phyloP scores from a whole-genome alignment of 2,797 vertebrate species.

The Synaphobranchus kaupii region DNA sequence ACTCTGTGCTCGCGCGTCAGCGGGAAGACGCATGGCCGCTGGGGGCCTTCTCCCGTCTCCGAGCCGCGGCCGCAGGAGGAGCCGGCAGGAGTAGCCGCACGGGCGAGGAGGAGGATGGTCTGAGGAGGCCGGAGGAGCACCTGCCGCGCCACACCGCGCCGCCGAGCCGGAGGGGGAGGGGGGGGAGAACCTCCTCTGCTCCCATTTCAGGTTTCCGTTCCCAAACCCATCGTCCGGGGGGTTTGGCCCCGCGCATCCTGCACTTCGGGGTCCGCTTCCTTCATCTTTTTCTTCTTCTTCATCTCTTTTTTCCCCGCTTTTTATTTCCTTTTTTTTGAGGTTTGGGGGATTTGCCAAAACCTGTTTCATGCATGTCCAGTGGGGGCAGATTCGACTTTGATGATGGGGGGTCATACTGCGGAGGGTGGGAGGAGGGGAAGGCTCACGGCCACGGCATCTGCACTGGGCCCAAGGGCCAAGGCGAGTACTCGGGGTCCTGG shows the following conservation, averaged over 20 bases:
- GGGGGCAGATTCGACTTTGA: slow-evolving; percentile 99
- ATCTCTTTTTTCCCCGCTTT: no score
- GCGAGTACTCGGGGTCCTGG: slow-evolving; percentile 97
- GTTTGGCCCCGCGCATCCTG: neutral
- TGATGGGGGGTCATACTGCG: slow-evolving; percentile 99
- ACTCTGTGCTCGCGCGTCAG: slow-evolving; percentile 52
- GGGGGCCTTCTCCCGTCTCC: slow-evolving; percentile 55
- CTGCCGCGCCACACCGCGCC: slow-evolving; percentile 33
- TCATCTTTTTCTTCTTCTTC: slow-evolving; percentile 47
- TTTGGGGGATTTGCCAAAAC: slow-evolving; percentile 88
- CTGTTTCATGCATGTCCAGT: slow-evolving; percentile 99
- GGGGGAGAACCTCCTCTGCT: slow-evolving; percentile 41
- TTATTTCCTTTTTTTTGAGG: slow-evolving; percentile 73
- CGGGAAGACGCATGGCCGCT: slow-evolving; percentile 77
- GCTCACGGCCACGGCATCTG: slow-evolving; percentile 98
- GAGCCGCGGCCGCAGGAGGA: slow-evolving; percentile 52
- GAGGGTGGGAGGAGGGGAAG: slow-evolving; percentile 99
- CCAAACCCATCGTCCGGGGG: neutral
- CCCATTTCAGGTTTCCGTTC: slow-evolving; percentile 48
- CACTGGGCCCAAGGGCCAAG: slow-evolving; percentile 98
- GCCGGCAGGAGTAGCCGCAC: slow-evolving; percentile 63
- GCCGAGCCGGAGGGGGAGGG: slow-evolving; percentile 44
- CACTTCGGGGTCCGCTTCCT: slow-evolving; percentile 40
- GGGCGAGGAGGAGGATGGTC: slow-evolving; percentile 61
- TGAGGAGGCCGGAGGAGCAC: slow-evolving; percentile 59